A percentile compares a stretch with the other conserved stretches of the same genome.
Conservation (phyloP, 2,888 invertebrate species). For the Drosophila pullipes region DNA sequence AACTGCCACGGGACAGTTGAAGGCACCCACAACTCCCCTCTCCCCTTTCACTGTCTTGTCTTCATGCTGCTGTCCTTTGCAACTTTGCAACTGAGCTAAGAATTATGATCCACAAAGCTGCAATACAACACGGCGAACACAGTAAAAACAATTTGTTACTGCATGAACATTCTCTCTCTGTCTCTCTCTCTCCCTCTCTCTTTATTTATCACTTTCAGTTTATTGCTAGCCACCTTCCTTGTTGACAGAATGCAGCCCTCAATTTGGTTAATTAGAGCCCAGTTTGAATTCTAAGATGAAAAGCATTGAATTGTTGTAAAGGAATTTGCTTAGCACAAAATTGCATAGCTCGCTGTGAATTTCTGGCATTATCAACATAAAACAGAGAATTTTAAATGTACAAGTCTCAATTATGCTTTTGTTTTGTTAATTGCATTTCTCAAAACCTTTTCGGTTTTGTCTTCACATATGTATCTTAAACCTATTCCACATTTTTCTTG, state of each 20-base stretch:
- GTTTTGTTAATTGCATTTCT: background rate
- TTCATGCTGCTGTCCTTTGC: background rate
- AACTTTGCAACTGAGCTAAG: background rate
- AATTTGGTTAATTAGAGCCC: conserved; percentile 12
- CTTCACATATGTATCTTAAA: background rate
- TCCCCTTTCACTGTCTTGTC: background rate
- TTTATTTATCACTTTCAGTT: too few relatives aligned
- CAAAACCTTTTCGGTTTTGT: background rate
- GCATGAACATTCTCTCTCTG: background rate
- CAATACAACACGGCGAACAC: background rate
- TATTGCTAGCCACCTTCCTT: background rate
- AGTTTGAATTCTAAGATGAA: background rate
- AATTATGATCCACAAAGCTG: background rate
- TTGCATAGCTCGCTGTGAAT: background rate
- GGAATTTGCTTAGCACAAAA: conserved; percentile 6
- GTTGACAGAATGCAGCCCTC: background rate
- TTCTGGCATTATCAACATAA: background rate
- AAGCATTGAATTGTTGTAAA: background rate
- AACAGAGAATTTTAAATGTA: background rate
- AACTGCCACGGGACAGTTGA: conserved; percentile 17
- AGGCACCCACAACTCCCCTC: conserved; percentile 4
- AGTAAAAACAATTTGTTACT: background rate
- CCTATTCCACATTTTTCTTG: background rate
- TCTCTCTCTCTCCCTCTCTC: background rate
- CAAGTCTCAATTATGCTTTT: background rate